phyloP scores from a whole-genome alignment of 2,113 vertebrate species.

The Mungos mungo region DNA sequence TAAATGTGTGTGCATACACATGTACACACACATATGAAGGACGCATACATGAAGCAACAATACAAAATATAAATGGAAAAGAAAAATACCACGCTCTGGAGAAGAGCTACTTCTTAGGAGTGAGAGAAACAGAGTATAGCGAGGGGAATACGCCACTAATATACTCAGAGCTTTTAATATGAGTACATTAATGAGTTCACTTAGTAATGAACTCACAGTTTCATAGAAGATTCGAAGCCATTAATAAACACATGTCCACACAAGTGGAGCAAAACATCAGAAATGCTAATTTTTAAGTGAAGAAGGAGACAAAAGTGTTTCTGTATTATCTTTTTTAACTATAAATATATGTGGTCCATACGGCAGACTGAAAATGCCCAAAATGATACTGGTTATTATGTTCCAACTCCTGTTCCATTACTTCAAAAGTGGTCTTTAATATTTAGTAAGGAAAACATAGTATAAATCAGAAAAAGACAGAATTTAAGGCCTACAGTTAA shows the following conservation, averaged over 20 bases:
- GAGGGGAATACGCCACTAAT: not conserved
- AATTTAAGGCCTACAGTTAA: not conserved
- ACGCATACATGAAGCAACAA: not conserved
- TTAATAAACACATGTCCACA: not conserved
- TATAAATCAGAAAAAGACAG: not conserved
- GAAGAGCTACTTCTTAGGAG: not conserved
- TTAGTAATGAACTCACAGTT: not conserved
- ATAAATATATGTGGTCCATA: not conserved
- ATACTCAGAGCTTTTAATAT: not conserved
- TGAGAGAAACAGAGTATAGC: not conserved
- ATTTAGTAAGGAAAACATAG: not conserved
- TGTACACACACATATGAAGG: not conserved
- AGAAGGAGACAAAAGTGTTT: not conserved
- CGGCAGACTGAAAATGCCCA: not conserved
- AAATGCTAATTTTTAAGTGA: slow-evolving; percentile 18
- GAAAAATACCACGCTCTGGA: not conserved
- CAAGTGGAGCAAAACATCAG: not conserved
- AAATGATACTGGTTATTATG: not conserved
- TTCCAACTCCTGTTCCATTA: not conserved
- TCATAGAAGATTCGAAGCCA: not conserved
- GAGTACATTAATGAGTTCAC: too few relatives aligned
- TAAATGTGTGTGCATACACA: not conserved
- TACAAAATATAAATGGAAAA: not conserved
- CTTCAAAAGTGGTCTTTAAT: slow-evolving; percentile 9
- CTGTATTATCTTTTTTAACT: not conserved